phyloP scores from a whole-genome alignment of 2,888 invertebrate species.

The Athalia rosae region DNA sequence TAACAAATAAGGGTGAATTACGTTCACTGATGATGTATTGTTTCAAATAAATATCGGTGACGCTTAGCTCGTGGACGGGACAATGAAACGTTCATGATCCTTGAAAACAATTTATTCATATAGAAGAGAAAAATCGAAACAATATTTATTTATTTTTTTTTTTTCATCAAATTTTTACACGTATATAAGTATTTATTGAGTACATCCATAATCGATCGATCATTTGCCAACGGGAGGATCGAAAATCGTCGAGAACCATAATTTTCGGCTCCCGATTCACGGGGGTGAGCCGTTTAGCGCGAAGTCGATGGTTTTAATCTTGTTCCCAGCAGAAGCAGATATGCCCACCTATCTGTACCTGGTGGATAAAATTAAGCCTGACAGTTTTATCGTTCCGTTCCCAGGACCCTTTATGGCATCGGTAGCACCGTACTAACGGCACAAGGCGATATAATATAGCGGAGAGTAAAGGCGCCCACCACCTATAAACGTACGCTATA shows the following conservation, averaged over 20 bases:
- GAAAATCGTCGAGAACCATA: not conserved
- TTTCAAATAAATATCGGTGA: not conserved
- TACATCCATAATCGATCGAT: constrained; percentile 31
- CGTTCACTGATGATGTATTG: constrained; percentile 36
- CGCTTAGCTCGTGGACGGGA: not conserved
- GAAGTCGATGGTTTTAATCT: constrained; percentile 26
- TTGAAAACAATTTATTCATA: constrained; percentile 34
- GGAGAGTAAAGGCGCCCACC: constrained; percentile 37
- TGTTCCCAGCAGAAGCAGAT: constrained; percentile 33
- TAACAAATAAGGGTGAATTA: constrained; percentile 43
- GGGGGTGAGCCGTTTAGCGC: constrained; percentile 31
- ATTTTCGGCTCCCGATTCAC: not conserved
- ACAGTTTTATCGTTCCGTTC: constrained; percentile 69
- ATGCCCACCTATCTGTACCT: constrained; percentile 16
- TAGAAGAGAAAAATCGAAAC: not conserved
- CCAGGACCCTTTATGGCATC: constrained; percentile 69
- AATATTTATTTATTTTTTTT: constrained; percentile 3
- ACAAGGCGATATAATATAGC: constrained; percentile 41
- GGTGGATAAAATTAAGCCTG: constrained; percentile 53
- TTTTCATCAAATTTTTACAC: not conserved
- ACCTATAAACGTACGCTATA: constrained; percentile 40
- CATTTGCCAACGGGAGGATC: not conserved
- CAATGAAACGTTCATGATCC: not conserved
- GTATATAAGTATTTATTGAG: constrained; percentile 15
- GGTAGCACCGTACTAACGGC: constrained; percentile 63